phyloP scores from a whole-genome alignment of 2,888 invertebrate species.

The Drosophila nigricruria region DNA sequence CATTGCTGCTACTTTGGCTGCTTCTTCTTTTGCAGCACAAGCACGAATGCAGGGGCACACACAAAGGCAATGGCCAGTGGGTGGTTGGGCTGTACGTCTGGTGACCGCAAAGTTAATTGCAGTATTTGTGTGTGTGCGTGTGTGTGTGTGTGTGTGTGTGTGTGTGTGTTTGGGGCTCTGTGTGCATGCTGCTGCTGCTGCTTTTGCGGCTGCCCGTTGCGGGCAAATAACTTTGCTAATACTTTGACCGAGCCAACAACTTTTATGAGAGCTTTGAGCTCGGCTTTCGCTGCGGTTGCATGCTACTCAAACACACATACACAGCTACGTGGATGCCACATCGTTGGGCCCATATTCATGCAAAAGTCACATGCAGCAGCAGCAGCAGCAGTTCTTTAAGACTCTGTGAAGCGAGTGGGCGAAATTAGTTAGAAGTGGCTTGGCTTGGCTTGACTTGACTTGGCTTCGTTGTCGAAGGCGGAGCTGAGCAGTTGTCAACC shows the following conservation, averaged over 20 bases:
- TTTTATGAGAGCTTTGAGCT: constrained; percentile 57
- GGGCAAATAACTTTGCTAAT: constrained; percentile 75
- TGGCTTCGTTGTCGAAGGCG: too few relatives aligned
- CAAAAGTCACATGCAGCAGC: constrained; percentile 10
- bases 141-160: constrained; percentile 9
- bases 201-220: constrained; percentile 58
- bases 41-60: constrained; percentile 22
- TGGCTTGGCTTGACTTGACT: not conserved
- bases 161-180: constrained; percentile 23
- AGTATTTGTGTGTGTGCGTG: constrained; percentile 40
- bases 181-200: constrained; percentile 21
- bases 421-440: constrained; percentile 3
- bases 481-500: constrained; percentile 1
- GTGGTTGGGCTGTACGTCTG: constrained; percentile 55
- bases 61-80: constrained; percentile 56
- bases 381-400: constrained; percentile 11
- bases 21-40: constrained; percentile 37
- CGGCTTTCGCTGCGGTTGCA: constrained; percentile 58
- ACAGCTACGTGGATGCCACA: not conserved
- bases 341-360: constrained; percentile 4
- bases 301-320: constrained; percentile 4
- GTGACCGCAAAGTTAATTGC: constrained; percentile 77
- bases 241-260: constrained; percentile 74
- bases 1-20: constrained; percentile 24
- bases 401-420: constrained; percentile 4